Base-by-base conservation (phyloP, 1,140 invertebrate genomes). In the Bilobella aurantiaca region DNA sequence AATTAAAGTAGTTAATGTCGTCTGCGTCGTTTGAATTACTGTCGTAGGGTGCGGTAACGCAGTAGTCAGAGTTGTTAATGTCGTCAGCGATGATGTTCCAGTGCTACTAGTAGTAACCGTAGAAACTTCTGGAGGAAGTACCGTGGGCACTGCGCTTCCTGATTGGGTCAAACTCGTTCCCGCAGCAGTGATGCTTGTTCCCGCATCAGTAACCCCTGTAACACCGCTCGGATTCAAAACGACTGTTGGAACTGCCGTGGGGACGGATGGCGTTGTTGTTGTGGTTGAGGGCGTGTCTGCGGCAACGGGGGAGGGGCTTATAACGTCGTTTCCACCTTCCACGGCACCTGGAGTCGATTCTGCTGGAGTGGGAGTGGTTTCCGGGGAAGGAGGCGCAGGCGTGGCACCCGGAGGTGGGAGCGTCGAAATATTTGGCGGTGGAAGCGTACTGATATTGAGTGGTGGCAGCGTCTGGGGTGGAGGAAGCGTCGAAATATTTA, bases 391-490 rank as follows among this genome's bases (percentile, higher is more conserved):
- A 23, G 32, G 25, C 27, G 31, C 59, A 29, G 59, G 28, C 28
- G 37, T 14, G 25, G n/a, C 62, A 28, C 8, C 27, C 28, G 62
- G 30, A n/a, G 62, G 62, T 27, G 47, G 30, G n/a, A 25, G n/a
- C 32, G 59, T 61, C 5, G 58, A 27, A 59, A 23, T 59, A 14
- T 8, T 29, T 27, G 25, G 59, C 21, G 59, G 32, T 14, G 58
- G 60, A 16, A 46, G 42, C 2, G 42, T 29, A 58, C n/a, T 34
- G 31, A 21, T 12, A 29, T 27, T 21, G 46, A 30, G 12, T 29
- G 65, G 25, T 53, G 65, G 21, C n/a, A 67, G 58, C 2, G 49
- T 57, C 2, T 27, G 3, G 3, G 53, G 37, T 3, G 57, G 61
- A 32, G 61, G 61, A 28, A 60, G 57, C 2, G 60, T 63, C 23